These are phyloP conservation scores for Masticophis lateralis DNA, from an alignment of 2,797 vertebrate species.

Conservation along the genomic window DNA sequence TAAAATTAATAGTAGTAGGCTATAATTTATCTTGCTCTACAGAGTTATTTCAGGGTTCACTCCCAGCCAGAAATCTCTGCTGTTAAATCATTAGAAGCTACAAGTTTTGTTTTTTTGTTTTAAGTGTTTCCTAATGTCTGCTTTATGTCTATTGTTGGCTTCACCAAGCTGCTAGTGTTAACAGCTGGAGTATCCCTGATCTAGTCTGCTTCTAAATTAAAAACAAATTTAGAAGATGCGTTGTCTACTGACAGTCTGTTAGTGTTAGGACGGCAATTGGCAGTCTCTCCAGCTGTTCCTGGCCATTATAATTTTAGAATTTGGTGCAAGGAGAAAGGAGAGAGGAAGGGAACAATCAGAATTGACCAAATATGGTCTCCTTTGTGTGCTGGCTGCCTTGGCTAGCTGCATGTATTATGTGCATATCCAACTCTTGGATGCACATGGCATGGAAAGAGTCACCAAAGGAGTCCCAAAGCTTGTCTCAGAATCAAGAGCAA, in stretches of 20 bases:
- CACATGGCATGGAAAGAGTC: conserved; percentile 22
- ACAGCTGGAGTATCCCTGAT: conserved; percentile 63
- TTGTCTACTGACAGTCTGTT: conserved; percentile 62
- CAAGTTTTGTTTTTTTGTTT: conserved; percentile 42
- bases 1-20: conserved; percentile 68
- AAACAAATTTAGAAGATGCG: conserved; percentile 76
- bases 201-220: conserved; percentile 71
- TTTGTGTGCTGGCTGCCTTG: conserved; percentile 39
- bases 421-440: conserved; percentile 46
- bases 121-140: conserved; percentile 73
- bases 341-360: conserved; percentile 34
- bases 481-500: conserved; percentile 15
- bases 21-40: conserved; percentile 68
- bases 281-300: conserved; percentile 56
- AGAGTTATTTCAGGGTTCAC: conserved; percentile 68
- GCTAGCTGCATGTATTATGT: conserved; percentile 32
- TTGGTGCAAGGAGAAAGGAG: background rate
- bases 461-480: background rate
- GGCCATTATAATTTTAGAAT: conserved; percentile 59
- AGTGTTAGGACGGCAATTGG: conserved; percentile 63
- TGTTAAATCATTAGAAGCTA: conserved; percentile 68
- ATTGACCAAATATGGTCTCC: conserved; percentile 62
- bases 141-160: conserved; percentile 71
- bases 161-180: conserved; percentile 68
- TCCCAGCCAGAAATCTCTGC: conserved; percentile 71